Evolutionary conservation across 2,888 invertebrate species (phyloP).

Genomic region (Chrysolina oricalcia): DNA sequence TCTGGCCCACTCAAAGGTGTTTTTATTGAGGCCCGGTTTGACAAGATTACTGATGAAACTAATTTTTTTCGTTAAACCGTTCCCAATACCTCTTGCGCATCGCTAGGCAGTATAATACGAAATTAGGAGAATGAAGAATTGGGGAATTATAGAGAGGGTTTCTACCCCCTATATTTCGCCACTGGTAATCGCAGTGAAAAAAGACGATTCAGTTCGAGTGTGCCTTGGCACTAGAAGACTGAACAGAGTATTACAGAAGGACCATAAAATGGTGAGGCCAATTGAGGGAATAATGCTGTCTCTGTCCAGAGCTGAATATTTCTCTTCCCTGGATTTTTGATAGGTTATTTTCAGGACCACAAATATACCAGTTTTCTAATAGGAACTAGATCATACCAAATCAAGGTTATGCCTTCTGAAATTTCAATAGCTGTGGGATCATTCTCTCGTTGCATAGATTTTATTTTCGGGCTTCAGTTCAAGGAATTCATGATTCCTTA

Average conservation of each 20-base stretch:
- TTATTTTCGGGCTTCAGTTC: background rate
- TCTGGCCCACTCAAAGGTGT: background rate
- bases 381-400: background rate
- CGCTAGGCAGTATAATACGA: background rate
- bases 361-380: background rate
- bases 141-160: background rate
- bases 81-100: background rate
- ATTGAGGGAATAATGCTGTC: background rate
- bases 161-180: no score
- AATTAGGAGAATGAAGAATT: background rate
- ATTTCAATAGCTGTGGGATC: background rate
- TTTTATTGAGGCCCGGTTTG: background rate
- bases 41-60: background rate
- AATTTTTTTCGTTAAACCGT: constrained; percentile 4
- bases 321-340: background rate
- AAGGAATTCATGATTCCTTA: background rate
- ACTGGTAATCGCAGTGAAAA: background rate
- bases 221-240: background rate
- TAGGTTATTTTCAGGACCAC: background rate
- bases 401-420: background rate
- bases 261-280: background rate
- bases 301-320: background rate
- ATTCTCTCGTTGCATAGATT: background rate
- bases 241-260: background rate
- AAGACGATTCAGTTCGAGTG: background rate